Percentiles rank a stretch among this genome's conserved stretches.
Conservation (phyloP, 2,888 invertebrate genomes). For the Pseudoips prasinana region DNA sequence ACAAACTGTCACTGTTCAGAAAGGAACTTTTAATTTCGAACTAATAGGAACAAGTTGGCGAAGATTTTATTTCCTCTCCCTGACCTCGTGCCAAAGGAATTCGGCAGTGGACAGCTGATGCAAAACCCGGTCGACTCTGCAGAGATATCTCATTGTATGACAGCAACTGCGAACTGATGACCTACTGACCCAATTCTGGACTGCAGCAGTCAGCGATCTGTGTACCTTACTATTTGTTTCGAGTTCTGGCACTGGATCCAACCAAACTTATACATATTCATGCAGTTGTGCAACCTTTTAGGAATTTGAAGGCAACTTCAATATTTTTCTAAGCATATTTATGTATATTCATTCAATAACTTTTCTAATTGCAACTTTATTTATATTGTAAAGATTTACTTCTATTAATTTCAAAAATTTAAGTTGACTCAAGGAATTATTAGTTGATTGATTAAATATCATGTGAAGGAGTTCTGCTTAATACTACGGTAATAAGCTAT, state of each 20-base stretch:
- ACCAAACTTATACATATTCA: conserved; percentile 61
- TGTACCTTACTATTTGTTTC: conserved; percentile 69
- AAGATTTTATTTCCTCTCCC: conserved; percentile 30
- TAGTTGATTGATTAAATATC: too few species aligned
- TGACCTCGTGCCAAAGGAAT: conserved; percentile 33
- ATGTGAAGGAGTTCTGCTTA: too few species aligned
- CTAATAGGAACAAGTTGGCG: conserved; percentile 17
- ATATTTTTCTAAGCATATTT: too few species aligned
- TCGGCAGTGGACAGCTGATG: conserved; percentile 52
- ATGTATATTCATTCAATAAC: too few species aligned
- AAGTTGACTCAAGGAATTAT: too few species aligned
- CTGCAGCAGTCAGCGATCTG: conserved; percentile 69
- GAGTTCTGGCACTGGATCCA: conserved; percentile 68
- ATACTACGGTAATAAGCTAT: too few species aligned
- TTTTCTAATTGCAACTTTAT: too few species aligned
- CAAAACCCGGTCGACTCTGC: conserved; percentile 59
- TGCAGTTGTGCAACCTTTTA: conserved; percentile 33
- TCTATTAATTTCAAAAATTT: too few species aligned
- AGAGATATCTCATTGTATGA: conserved; percentile 76
- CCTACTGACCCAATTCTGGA: conserved; percentile 73
- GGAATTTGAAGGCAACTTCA: conserved; percentile 23
- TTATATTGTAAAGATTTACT: too few species aligned
- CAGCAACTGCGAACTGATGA: conserved; percentile 64
- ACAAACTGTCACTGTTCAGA: conserved; percentile 21
- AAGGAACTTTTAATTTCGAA: conserved; percentile 33